phyloP scores from a whole-genome alignment of 2,888 invertebrate genomes.

The Hedya salicella region DNA sequence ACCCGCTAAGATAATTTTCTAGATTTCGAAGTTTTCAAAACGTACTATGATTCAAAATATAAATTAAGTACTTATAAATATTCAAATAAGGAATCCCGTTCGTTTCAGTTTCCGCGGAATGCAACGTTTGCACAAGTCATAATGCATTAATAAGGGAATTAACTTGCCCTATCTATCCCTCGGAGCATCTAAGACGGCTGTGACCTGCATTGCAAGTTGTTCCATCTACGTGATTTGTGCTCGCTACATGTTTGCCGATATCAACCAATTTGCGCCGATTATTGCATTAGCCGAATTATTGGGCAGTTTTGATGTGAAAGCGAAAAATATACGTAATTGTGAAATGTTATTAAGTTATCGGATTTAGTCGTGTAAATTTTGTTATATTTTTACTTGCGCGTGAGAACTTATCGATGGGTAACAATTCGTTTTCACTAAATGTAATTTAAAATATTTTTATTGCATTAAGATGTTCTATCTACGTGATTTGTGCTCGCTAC shows the following conservation, averaged over 20 bases:
- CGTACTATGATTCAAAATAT: too few relatives aligned
- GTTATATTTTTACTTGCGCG: too few relatives aligned
- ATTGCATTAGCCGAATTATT: conserved; percentile 56
- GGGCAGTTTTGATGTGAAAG: conserved; percentile 11
- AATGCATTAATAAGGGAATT: conserved; percentile 15
- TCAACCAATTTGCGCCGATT: conserved; percentile 62
- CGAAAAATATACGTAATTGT: background rate
- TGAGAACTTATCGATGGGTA: too few relatives aligned
- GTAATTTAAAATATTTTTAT: too few relatives aligned
- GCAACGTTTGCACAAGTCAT: conserved; percentile 45
- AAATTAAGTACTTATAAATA: background rate
- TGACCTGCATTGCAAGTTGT: conserved; percentile 55
- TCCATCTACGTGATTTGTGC: conserved; percentile 59
- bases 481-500: conserved; percentile 61
- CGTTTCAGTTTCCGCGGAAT: background rate
- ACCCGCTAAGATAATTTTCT: too few relatives aligned
- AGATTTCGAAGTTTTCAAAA: too few relatives aligned
- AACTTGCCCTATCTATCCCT: conserved; percentile 49
- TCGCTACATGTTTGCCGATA: conserved; percentile 60
- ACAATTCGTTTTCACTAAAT: too few relatives aligned
- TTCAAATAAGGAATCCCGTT: too few relatives aligned
- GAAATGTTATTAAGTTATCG: background rate
- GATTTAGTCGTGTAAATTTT: too few relatives aligned
- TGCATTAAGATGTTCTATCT: conserved; percentile 51
- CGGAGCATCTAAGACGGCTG: conserved; percentile 47